phyloP scores from a whole-genome alignment of 2,888 invertebrate genomes.

The Griposia aprilina region DNA sequence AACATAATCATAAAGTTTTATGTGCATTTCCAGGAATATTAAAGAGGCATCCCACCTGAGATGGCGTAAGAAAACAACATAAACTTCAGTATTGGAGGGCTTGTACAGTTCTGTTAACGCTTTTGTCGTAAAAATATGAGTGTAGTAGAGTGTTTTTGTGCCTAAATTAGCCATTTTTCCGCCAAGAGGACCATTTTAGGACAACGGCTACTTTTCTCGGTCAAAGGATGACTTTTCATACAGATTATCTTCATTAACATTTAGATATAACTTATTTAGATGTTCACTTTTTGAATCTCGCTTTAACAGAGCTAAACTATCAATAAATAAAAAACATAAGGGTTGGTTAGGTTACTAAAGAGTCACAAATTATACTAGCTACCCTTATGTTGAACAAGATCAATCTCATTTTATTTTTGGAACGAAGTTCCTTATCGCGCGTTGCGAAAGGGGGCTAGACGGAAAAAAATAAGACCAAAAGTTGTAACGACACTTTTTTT shows the following conservation, averaged over 20 bases:
- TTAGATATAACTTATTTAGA: background rate
- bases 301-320: background rate
- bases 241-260: background rate
- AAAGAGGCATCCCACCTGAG: slow-evolving; percentile 42
- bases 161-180: background rate
- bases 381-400: background rate
- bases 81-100: slow-evolving; percentile 34
- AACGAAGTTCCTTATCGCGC: no score
- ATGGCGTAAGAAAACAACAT: slow-evolving; percentile 39
- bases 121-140: slow-evolving; percentile 39
- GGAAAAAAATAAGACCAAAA: no score
- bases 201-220: background rate
- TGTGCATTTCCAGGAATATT: slow-evolving; percentile 44
- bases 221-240: background rate
- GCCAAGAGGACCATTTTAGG: background rate
- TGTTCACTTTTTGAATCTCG: background rate
- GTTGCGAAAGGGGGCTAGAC: no score
- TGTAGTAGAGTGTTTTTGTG: slow-evolving; percentile 24
- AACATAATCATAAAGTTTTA: slow-evolving; percentile 44
- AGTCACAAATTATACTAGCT: background rate
- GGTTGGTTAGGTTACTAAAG: background rate
- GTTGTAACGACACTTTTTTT: no score
- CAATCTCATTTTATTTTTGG: no score
- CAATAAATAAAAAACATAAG: background rate
- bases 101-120: slow-evolving; percentile 5